Base-by-base conservation (phyloP, 2,797 vertebrate species). In the Champsocephalus esox region DNA sequence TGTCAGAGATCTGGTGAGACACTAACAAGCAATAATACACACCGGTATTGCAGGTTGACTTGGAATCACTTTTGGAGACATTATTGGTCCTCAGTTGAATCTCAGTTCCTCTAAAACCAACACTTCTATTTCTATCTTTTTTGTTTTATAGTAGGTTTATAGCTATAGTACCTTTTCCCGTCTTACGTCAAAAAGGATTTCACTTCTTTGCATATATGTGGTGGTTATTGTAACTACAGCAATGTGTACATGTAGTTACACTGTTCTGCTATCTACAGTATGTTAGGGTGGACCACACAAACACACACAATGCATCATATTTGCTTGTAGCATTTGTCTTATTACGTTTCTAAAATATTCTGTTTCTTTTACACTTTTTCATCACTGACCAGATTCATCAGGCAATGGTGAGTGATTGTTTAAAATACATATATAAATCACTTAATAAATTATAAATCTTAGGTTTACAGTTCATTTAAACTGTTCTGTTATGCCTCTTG, bases 1-100 rank as follows among this genome's bases (percentile, higher is more conserved):
- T 43, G 97, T 99, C 91, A 96, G 98, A 88, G 98, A 99, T 91
- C 94, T 99, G 97, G 98, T 99, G 92, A 97, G 97, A 83, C 73
- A 67, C 63, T 58, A 14, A 59, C 50, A 69, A 43, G 43, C 45
- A 46, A 51, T 12, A 54, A 70, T 45, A 48, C 24, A 57, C 14
- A 57, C 5, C 4, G 46, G 3, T 34, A 43, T 50, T 32, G 17
- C 48, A 12, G 16, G 10, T 14, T 12, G 11, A 9, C n/a, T 11
- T 65, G 10, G 38, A 51, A 55, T 66, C 3, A 4, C 48, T 79
- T 61, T 19, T 70, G 28, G 34, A 62, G 43, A 60, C 55, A 24
- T 68, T 44, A 63, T 67, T 49, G 21, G 5, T 56, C 34, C 34
- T 75, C 54, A 51, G 58, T 59, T 70, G 11, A 61, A 56, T 54